A percentile compares a stretch with the other conserved stretches of the same genome.
These are phyloP conservation scores for Zosterops hypoxanthus DNA, from an alignment of 2,113 vertebrate genomes.

Conservation along the genomic window DNA sequence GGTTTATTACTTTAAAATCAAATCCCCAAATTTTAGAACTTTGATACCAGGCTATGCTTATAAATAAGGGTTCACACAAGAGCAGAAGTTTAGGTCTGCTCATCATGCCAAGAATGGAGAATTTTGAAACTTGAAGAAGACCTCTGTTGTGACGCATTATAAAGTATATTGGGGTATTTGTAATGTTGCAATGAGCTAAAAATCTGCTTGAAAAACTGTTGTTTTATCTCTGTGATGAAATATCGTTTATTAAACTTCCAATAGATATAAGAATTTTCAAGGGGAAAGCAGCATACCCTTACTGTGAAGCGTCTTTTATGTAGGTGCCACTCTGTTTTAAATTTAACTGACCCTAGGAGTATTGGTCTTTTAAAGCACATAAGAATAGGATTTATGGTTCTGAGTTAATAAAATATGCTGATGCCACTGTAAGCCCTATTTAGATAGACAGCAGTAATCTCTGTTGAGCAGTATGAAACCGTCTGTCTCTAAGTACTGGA, in stretches of 20 bases:
- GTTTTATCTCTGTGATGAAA: background rate
- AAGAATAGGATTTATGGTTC: conserved; percentile 68
- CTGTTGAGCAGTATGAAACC: conserved; percentile 61
- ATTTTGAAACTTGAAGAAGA: background rate
- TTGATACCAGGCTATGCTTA: background rate
- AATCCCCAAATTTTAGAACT: background rate
- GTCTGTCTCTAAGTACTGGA: conserved; percentile 48
- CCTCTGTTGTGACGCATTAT: background rate
- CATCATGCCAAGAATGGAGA: background rate
- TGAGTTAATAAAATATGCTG: conserved; percentile 70
- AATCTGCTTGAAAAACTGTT: background rate
- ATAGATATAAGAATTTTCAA: background rate
- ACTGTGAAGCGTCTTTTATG: background rate
- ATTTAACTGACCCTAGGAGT: conserved; percentile 61
- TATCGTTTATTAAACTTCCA: background rate
- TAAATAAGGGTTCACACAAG: background rate
- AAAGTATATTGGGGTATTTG: background rate
- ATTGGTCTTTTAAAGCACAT: conserved; percentile 51
- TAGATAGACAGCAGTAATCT: conserved; percentile 70
- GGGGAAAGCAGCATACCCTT: background rate
- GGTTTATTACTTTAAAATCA: background rate
- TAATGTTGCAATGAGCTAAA: background rate
- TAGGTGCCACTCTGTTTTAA: conserved; percentile 19
- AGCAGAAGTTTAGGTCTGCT: background rate
- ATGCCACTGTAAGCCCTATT: conserved; percentile 62